phyloP scores from a whole-genome alignment of 2,797 vertebrate species.

The Eutrigla gurnardus region DNA sequence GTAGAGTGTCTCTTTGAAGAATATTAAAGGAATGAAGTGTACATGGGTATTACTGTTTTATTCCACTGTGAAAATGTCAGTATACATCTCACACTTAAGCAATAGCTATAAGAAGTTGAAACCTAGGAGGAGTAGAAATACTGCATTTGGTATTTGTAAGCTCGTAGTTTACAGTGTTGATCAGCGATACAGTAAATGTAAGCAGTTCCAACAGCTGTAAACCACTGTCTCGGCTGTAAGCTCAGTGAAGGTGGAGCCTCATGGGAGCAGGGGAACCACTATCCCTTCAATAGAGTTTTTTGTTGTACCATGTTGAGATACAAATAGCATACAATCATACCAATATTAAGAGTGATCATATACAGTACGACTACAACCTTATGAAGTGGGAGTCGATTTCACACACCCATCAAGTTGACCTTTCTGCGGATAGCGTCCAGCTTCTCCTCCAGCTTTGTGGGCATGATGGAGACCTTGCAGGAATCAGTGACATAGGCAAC shows the following conservation, averaged over 20 bases:
- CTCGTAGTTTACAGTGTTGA: not conserved
- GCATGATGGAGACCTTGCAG: conserved; percentile 69
- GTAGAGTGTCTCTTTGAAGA: not conserved
- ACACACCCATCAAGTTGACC: conserved; percentile 70
- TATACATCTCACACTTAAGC: not conserved
- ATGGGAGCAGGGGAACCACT: not conserved
- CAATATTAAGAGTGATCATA: not conserved
- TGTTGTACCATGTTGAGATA: not conserved
- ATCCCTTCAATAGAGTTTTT: not conserved
- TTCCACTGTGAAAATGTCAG: not conserved
- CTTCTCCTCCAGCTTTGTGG: conserved; percentile 62
- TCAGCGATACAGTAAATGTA: not conserved
- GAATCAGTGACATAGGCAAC: conserved; percentile 72
- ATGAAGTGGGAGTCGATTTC: not conserved
- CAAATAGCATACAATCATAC: not conserved
- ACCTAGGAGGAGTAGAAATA: not conserved
- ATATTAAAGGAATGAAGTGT: not conserved
- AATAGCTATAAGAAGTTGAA: not conserved
- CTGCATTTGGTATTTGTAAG: not conserved
- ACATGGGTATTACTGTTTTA: not conserved
- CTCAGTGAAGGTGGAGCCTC: not conserved
- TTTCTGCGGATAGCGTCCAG: conserved; percentile 60
- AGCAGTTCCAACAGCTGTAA: conserved; percentile 34
- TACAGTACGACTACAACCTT: not conserved
- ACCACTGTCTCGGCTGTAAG: not conserved